Conservation (phyloP, 2,888 invertebrate genomes). For the Didymodactylos carnosus region DNA sequence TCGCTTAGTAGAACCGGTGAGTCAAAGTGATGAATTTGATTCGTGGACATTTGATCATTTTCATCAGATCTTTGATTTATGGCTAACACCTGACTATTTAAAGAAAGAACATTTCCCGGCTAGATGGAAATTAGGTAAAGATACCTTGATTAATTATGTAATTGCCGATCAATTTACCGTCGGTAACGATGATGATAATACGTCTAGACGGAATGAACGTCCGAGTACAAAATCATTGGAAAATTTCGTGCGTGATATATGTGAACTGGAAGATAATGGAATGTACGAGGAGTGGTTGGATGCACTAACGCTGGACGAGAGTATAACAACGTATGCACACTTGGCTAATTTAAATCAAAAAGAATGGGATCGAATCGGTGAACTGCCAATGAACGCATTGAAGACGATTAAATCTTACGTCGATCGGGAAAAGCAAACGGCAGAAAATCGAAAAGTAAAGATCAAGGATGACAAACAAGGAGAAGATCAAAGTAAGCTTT, state of each 20-base stretch:
- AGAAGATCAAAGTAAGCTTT: too few relatives aligned
- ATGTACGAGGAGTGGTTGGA: background rate
- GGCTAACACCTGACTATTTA: background rate
- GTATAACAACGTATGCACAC: background rate
- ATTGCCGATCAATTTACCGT: background rate
- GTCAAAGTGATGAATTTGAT: background rate
- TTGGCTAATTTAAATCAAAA: background rate
- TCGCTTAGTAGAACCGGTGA: background rate
- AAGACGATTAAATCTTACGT: background rate
- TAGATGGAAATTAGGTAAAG: background rate
- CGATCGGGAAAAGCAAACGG: background rate
- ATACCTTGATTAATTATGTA: background rate
- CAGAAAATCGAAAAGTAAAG: background rate
- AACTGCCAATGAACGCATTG: background rate
- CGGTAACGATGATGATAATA: background rate
- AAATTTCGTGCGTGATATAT: background rate
- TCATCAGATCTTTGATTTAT: background rate
- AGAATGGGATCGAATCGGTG: background rate
- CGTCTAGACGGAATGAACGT: background rate
- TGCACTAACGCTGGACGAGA: background rate
- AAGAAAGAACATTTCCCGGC: background rate
- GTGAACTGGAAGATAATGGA: background rate
- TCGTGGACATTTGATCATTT: background rate
- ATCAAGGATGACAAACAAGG: too few relatives aligned
- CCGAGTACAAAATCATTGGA: background rate